Evolutionary conservation across 2,888 invertebrate genomes (phyloP), one percentile per base, ranked within the genome.

Genomic region (Julus scandinavius): DNA sequence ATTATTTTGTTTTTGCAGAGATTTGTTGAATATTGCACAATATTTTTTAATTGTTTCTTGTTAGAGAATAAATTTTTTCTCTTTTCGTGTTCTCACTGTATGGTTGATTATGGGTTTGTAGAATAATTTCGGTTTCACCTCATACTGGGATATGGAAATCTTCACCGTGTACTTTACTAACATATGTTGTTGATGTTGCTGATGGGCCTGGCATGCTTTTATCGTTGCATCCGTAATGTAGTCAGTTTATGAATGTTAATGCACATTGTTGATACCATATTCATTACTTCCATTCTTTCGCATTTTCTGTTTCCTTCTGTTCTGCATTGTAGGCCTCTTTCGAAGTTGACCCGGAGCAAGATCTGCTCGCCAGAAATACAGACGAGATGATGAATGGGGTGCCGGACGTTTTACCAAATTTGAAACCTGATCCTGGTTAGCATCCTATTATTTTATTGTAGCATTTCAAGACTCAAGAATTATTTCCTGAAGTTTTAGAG

Each of bases 181-280:
- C 11, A 72, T 72, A 11, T 72, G 17, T 54, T 15, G 54, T 54
- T 17, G 72, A 72, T 72, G 72, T 72, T 72, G 72, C 72, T 72
- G 72, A 72, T 72, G 20, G 72, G 72, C 72, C 20, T 72, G 72
- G 72, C 72, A 72, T 72, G 72, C 72, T 72, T 72, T 9, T 72
- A 29, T 72, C 72, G 9, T 72, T n/a, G 72, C n/a, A 29, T 72
- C 4, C 11, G 72, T 72, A 29, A 17, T n/a, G 15, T n/a, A n/a
- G 63, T 29, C 72, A n/a, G 11, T n/a, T 20, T 72, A n/a, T n/a
- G n/a, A 63, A 29, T 9, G 17, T 1, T 72, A 4, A 4, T 17
- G 29, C 72, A n/a, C 29, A 72, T 6, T 72, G 1, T 72, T 29
- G 63, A 63, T 63, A 20, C 4, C 20, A 20, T 63, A 20, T 29